Conservation (phyloP, 2,888 invertebrate genomes). For the Noctua pronuba region DNA sequence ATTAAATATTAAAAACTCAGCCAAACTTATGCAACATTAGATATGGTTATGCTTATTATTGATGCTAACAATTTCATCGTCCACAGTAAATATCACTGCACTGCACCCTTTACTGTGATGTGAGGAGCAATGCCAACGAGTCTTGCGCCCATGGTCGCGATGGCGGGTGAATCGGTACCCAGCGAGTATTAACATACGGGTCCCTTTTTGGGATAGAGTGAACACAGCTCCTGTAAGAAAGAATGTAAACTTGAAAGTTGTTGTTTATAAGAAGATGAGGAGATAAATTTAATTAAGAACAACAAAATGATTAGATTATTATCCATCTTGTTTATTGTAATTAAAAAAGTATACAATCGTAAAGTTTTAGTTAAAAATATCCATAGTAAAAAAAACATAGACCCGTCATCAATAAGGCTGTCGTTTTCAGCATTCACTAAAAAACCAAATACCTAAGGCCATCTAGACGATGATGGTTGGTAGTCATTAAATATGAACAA, state of each 20-base stretch:
- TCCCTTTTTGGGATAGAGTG: slow-evolving; percentile 22
- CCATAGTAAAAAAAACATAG: neutral
- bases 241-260: neutral
- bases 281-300: too few species aligned
- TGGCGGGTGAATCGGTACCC: neutral
- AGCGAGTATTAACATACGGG: neutral
- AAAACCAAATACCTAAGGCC: too few species aligned
- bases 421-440: too few species aligned
- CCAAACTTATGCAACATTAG: too few species aligned
- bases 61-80: neutral
- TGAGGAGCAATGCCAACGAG: neutral
- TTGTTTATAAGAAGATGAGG: too few species aligned
- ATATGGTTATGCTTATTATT: neutral
- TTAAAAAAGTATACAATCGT: too few species aligned
- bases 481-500: too few species aligned
- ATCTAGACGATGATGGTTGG: too few species aligned
- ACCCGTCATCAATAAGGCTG: too few species aligned
- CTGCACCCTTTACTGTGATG: neutral
- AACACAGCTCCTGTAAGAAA: slow-evolving; percentile 3
- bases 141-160: neutral
- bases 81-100: neutral
- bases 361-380: neutral
- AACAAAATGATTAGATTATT: too few species aligned
- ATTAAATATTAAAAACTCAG: too few species aligned
- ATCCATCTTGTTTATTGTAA: too few species aligned